phyloP scores from a whole-genome alignment of 2,888 invertebrate species.

The Drosophila greeni region DNA sequence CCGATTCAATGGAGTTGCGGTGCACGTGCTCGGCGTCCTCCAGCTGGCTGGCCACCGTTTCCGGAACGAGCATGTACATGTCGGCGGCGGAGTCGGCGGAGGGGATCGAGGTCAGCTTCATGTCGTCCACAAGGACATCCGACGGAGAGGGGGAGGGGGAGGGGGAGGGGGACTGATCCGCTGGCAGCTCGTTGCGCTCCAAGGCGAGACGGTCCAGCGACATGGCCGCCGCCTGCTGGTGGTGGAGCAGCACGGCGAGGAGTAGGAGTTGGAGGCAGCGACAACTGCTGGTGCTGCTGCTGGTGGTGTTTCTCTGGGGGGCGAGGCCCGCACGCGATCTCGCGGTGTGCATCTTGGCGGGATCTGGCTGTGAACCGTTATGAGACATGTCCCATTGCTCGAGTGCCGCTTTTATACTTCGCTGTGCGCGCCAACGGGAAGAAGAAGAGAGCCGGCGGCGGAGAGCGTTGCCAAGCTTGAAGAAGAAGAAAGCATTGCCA shows the following conservation, averaged over 20 bases:
- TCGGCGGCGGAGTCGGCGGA: constrained; percentile 59
- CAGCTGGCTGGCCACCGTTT: constrained; percentile 58
- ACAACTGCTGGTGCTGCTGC: constrained; percentile 4
- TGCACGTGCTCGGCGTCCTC: constrained; percentile 62
- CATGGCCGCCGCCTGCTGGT: constrained; percentile 54
- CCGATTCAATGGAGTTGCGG: constrained; percentile 57
- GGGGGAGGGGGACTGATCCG: constrained; percentile 28
- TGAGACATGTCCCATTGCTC: constrained; percentile 78
- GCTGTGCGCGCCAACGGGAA: constrained; percentile 44
- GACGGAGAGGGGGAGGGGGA: constrained; percentile 9
- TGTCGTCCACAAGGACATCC: constrained; percentile 66
- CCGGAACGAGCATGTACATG: constrained; percentile 71
- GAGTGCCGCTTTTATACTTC: constrained; percentile 78
- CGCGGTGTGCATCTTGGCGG: constrained; percentile 77
- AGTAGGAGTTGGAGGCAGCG: constrained; percentile 30
- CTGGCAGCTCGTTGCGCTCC: constrained; percentile 64
- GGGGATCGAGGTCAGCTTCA: constrained; percentile 64
- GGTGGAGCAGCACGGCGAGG: constrained; percentile 30
- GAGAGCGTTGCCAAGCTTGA: constrained; percentile 6
- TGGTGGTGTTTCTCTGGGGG: constrained; percentile 11
- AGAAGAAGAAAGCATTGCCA: constrained; percentile 72
- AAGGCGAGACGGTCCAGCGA: constrained; percentile 71
- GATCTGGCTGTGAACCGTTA: constrained; percentile 78
- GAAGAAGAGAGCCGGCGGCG: background rate
- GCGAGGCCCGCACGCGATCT: constrained; percentile 62